Percentiles rank a stretch among this genome's conserved stretches.
Evolutionary conservation across 2,888 invertebrate species (phyloP).

Genomic region (Scaptomyza reducta): DNA sequence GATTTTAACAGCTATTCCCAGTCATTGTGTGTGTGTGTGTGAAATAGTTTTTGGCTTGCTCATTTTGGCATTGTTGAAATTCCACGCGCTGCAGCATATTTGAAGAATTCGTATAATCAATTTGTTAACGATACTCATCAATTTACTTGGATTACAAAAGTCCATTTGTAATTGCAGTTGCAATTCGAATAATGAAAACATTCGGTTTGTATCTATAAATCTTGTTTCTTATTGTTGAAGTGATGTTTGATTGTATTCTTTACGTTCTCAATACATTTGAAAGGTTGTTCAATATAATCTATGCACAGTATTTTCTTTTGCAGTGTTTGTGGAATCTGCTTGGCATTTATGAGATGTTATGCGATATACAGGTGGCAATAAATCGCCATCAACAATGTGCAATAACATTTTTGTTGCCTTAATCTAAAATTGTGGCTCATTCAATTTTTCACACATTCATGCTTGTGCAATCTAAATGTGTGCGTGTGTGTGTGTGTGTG

Average conservation of each 20-base stretch:
- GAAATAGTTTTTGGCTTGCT: background rate
- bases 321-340: too few relatives aligned
- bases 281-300: background rate
- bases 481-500: conserved; percentile 10
- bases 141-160: background rate
- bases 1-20: conserved; percentile 19
- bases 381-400: conserved; percentile 46
- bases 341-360: conserved; percentile 29
- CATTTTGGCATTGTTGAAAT: conserved; percentile 27
- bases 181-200: background rate
- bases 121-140: conserved; percentile 5
- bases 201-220: background rate
- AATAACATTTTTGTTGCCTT: conserved; percentile 35
- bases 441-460: conserved; percentile 35
- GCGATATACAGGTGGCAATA: conserved; percentile 34
- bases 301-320: background rate
- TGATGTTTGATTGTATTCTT: too few relatives aligned
- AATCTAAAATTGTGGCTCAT: conserved; percentile 28
- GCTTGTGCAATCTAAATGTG: conserved; percentile 1
- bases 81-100: background rate
- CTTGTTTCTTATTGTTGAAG: too few relatives aligned
- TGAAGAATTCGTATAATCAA: conserved; percentile 2
- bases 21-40: background rate
- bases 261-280: too few relatives aligned
- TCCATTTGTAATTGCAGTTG: background rate